Evolutionary conservation across 2,797 vertebrate species (phyloP), one percentile per base, ranked within the genome.

Genomic region (Acomys russatus): DNA sequence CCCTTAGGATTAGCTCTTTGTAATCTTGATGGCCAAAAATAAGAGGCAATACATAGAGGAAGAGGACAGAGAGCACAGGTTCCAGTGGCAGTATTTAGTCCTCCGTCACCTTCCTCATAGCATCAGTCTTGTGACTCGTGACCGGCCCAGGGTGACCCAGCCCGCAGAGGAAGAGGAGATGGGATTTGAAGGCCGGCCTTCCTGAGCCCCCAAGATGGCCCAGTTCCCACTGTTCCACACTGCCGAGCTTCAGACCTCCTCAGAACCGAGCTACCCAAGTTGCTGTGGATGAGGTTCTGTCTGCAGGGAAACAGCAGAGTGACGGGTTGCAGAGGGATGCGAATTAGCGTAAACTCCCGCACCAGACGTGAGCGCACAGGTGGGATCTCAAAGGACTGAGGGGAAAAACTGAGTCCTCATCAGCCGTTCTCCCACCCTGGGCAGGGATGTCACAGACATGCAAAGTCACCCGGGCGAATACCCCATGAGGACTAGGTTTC

Each of bases 91-190:
- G 1, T 83, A 25, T 88, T 54, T 82, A 71, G 35, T 63, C 30
- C 33, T 71, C 6, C 20, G 1, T 10, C 22, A 70, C 17, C 22
- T 7, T 17, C 10, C 9, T 12, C 1, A 2, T 23, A 64, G 71
- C 35, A 79, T n/a, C 30, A 90, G 17, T 49, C 63, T 49, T 56
- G 12, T 25, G 15, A 3, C 35, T 63, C 25, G 22, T 3, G 17
- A 49, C 49, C 14, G 17, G 3, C 7, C 64, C 44, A n/a, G n/a
- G 25, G 38, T 68, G 59, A 70, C 63, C 56, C 9, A 88, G 23
- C 20, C 30, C 25, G 2, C 4, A 35, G 2, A 71, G 15, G 10
- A 22, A 3, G 8, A 22, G 0, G 0, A 78, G 61, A 44, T 3
- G 1, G 28, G 51, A 51, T 49, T 70, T 71, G 54, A 89, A 88